Base-by-base conservation (phyloP, 2,113 vertebrate genomes). In the Brachypteracias leptosomus region DNA sequence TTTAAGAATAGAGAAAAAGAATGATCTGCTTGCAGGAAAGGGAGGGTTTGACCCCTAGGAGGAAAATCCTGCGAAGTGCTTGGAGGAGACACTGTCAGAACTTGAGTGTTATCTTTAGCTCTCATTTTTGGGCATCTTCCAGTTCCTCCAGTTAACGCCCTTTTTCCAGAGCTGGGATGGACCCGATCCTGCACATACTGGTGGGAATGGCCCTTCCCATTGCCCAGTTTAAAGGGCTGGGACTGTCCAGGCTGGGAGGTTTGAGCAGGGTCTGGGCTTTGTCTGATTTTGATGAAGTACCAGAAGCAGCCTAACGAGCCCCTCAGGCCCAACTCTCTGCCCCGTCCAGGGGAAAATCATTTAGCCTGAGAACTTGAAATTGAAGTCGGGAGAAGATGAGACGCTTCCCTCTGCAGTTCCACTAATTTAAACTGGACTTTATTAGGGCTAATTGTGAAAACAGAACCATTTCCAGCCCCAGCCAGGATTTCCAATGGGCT, bases 121-220 rank as follows among this genome's bases (percentile, higher is more conserved):
- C 40, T 88, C 81, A 63, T 58, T 79, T 70, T 72, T 33, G 77
- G 84, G 70, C 88, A 89, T 66, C 87, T 90, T 93, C 71, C 92
- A 86, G 75, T 21, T 94, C 95, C 78, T 94, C 89, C 85, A 74
- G 84, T 72, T 44, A 67, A 71, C 14, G 62, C 81, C 90, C 91
- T 61, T 92, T 58, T 79, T 87, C 40, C 88, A 91, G 51, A 66
- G 94, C 61, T 71, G 62, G 81, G 93, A 91, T 4, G 55, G 80
- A 54, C 24, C 79, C 0, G 0, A 20, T 42, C 58, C 89, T 54
- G 40, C 31, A 6, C 9, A 4, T 28, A 10, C 78, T 49, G 33
- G 15, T n/a, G 47, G 46, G 72, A 83, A 78, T 3, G 33, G 77
- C 40, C 62, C 62, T 66, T 54, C 46, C 57, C 29, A 24, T 13